A percentile compares a stretch with the other conserved stretches of the same genome.
These are phyloP conservation scores for Ecliptopera silaceata DNA, from an alignment of 2,888 invertebrate species.

Conservation along the genomic window DNA sequence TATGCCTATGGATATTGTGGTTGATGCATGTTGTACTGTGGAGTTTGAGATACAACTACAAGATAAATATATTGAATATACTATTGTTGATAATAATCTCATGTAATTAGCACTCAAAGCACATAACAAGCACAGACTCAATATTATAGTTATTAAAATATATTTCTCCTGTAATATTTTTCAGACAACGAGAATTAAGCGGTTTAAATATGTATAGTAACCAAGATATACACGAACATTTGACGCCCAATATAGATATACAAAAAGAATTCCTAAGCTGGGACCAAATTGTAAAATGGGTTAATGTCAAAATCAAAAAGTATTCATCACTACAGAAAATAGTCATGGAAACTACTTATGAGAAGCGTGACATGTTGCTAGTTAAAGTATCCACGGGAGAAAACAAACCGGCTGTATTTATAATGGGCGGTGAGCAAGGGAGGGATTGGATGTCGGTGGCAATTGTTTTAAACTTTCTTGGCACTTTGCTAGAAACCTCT, in stretches of 20 bases:
- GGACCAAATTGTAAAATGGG: constrained; percentile 48
- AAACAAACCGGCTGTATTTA: constrained; percentile 54
- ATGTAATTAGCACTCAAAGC: too few species aligned
- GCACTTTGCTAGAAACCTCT: constrained; percentile 43
- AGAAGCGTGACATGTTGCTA: constrained; percentile 57
- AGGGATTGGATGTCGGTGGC: constrained; percentile 66
- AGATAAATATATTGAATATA: constrained; percentile 55
- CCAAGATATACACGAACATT: background rate
- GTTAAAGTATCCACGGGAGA: constrained; percentile 52
- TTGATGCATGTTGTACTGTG: constrained; percentile 40
- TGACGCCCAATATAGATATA: constrained; percentile 21
- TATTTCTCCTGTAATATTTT: too few species aligned
- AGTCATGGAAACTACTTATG: constrained; percentile 56
- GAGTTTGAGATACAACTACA: constrained; percentile 53
- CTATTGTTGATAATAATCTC: constrained; percentile 28
- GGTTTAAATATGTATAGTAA: background rate
- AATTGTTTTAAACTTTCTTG: constrained; percentile 56
- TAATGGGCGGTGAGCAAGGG: constrained; percentile 69
- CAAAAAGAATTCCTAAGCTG: constrained; percentile 45
- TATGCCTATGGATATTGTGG: constrained; percentile 61
- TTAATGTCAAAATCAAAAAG: constrained; percentile 41
- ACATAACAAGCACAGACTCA: too few species aligned
- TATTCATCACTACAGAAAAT: constrained; percentile 46
- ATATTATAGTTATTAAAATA: too few species aligned
- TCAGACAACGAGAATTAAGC: constrained; percentile 22